Conservation (phyloP, 2,888 invertebrate genomes). For the Leptinotarsa juncta region DNA sequence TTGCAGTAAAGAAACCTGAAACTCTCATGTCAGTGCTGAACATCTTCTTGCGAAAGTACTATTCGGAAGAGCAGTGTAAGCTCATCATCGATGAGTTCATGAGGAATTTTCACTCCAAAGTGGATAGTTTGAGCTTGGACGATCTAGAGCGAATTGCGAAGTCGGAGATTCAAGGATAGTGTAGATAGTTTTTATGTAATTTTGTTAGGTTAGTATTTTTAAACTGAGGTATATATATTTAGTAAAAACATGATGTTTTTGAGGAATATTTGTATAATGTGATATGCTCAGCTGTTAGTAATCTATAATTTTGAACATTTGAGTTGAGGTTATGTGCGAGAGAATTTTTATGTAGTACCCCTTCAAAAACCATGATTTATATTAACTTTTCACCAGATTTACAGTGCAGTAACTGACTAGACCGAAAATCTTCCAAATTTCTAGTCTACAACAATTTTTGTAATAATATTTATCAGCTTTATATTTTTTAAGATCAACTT, state of each 20-base stretch:
- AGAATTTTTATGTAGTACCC: neutral
- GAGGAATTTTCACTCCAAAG: slow-evolving; percentile 64
- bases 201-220: neutral
- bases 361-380: too few relatives aligned
- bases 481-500: too few relatives aligned
- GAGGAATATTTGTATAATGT: too few relatives aligned
- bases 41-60: slow-evolving; percentile 73
- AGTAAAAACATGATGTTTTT: neutral
- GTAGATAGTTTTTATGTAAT: slow-evolving; percentile 1
- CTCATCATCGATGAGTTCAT: slow-evolving; percentile 71
- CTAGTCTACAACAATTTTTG: too few relatives aligned
- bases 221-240: neutral
- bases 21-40: slow-evolving; percentile 71
- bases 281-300: too few relatives aligned
- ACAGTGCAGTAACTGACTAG: too few relatives aligned
- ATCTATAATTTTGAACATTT: neutral
- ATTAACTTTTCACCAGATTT: too few relatives aligned
- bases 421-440: too few relatives aligned
- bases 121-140: slow-evolving; percentile 63
- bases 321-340: neutral
- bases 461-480: too few relatives aligned
- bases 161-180: slow-evolving; percentile 55
- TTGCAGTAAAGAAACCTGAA: slow-evolving; percentile 78
- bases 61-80: slow-evolving; percentile 74
- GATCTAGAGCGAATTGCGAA: slow-evolving; percentile 65